Percentiles rank a stretch among this genome's conserved stretches.
Evolutionary conservation across 2,797 vertebrate species (phyloP).

Genomic region (Epinephelus awoara): DNA sequence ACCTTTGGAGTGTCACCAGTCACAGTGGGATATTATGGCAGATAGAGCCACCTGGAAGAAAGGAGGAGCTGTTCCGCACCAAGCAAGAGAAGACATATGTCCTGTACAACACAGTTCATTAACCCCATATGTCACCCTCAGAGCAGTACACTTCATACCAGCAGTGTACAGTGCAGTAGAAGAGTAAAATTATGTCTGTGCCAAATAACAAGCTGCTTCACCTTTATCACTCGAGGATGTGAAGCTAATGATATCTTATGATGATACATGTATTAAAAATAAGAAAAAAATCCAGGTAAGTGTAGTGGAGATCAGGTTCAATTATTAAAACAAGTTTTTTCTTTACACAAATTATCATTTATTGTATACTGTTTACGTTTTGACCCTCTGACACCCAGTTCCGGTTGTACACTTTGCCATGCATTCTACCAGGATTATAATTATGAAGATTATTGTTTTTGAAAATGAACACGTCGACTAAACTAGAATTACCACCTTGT

Average conservation of each 20-base stretch:
- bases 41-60: slow-evolving; percentile 41
- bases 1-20: slow-evolving; percentile 44
- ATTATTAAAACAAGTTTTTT: not conserved
- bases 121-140: slow-evolving; percentile 65
- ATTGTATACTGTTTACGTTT: not conserved
- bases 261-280: not conserved
- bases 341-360: not conserved
- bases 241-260: too few species aligned
- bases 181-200: slow-evolving; percentile 28
- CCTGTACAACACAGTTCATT: slow-evolving; percentile 67
- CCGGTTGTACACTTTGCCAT: not conserved
- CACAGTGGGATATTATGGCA: slow-evolving; percentile 31
- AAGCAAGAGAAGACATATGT: slow-evolving; percentile 68
- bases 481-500: too few species aligned
- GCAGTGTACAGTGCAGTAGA: not conserved
- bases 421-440: not conserved
- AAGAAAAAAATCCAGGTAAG: not conserved
- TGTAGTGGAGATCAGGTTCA: not conserved
- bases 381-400: not conserved
- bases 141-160: slow-evolving; percentile 16
- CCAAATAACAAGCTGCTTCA: slow-evolving; percentile 48
- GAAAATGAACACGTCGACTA: too few species aligned
- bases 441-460: too few species aligned
- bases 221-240: not conserved
- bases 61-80: slow-evolving; percentile 20